A percentile compares a stretch with the other conserved stretches of the same genome.
phyloP scores from a whole-genome alignment of 2,113 vertebrate genomes.

The Caranx melampygus region DNA sequence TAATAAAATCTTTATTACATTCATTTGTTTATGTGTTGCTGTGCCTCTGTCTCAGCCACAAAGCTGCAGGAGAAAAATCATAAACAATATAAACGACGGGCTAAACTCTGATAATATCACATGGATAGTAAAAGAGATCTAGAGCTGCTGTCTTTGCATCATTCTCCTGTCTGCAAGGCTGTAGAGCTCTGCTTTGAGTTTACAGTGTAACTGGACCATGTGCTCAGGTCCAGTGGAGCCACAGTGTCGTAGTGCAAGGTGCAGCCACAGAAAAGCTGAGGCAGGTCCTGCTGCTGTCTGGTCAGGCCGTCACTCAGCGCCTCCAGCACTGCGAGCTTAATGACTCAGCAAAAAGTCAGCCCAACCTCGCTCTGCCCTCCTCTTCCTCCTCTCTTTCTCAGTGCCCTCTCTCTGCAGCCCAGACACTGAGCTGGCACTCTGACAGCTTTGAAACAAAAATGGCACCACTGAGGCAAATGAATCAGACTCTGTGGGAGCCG shows the following conservation, averaged over 20 bases:
- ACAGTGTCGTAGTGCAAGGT: not conserved
- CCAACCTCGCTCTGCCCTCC: not conserved
- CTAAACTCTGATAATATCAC: not conserved
- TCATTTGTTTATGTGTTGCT: not conserved
- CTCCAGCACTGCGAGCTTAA: constrained; percentile 38
- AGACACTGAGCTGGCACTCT: constrained; percentile 41
- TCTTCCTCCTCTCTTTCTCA: not conserved
- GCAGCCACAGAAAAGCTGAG: constrained; percentile 24
- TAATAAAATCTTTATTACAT: not conserved
- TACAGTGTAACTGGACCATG: not conserved
- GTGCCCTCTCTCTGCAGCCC: constrained; percentile 32
- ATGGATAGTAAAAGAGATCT: not conserved
- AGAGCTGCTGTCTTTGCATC: not conserved
- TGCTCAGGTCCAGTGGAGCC: not conserved
- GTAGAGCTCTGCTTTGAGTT: not conserved
- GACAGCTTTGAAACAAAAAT: constrained; percentile 44
- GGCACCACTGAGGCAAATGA: constrained; percentile 34
- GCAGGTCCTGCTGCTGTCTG: constrained; percentile 28
- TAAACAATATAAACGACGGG: not conserved
- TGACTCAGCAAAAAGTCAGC: constrained; percentile 69
- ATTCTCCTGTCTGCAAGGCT: not conserved
- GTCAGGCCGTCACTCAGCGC: constrained; percentile 51
- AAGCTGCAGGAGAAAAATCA: not conserved
- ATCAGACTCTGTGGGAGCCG: constrained; percentile 34
- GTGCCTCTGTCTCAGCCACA: not conserved